Conservation (phyloP, 2,113 vertebrate species). For the Scatophagus argus region DNA sequence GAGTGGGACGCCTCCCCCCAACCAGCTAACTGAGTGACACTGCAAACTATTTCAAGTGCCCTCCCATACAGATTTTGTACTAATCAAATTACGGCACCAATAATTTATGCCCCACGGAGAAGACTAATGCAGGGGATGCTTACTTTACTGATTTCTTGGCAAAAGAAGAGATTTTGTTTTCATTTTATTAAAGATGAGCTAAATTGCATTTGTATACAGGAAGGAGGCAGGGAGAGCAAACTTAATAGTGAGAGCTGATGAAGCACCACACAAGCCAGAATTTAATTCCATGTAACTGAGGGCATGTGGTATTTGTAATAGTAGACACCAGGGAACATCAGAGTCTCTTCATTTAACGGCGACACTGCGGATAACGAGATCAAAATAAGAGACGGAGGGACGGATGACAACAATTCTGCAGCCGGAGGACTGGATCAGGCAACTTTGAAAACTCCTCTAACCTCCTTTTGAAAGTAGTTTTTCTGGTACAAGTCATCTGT, state of each 20-base stretch:
- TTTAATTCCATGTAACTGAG: slow-evolving; percentile 6
- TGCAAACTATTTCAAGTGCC: no score
- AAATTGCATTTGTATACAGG: neutral
- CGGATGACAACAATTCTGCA: neutral
- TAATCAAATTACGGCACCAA: no score
- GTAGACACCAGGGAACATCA: neutral
- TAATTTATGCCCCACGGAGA: no score
- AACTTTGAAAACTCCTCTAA: slow-evolving; percentile 23
- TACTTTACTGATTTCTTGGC: neutral
- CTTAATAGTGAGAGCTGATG: neutral
- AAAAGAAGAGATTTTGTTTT: neutral
- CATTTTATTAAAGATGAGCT: neutral
- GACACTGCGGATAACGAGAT: slow-evolving; percentile 1
- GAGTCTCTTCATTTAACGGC: neutral
- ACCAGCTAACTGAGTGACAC: no score
- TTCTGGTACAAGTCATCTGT: slow-evolving; percentile 16
- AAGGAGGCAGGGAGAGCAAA: neutral
- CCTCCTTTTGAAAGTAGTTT: slow-evolving; percentile 23
- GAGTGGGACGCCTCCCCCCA: no score
- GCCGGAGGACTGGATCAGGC: neutral
- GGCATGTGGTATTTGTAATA: neutral
- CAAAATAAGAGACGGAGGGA: neutral
- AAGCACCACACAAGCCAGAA: neutral
- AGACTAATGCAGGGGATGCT: neutral
- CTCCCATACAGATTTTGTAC: no score